Percentiles rank a stretch among this genome's conserved stretches.
Conservation (phyloP, 2,797 vertebrate species). For the Avahi laniger region DNA sequence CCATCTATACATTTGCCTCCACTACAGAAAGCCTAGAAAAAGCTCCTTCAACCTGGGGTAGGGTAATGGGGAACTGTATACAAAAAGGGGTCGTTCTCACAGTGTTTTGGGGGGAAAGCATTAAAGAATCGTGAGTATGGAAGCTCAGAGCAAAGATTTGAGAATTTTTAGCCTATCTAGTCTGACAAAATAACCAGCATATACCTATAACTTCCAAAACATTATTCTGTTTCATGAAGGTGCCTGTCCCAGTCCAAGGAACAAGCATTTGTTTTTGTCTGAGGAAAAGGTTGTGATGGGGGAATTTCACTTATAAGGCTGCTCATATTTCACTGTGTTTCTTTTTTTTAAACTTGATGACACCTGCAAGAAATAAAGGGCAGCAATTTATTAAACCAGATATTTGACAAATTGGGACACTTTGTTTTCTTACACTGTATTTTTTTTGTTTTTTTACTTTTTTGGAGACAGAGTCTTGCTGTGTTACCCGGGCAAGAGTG, state of each 20-base stretch:
- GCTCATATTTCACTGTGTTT: background rate
- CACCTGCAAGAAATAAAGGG: background rate
- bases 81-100: background rate
- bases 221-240: background rate
- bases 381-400: background rate
- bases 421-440: background rate
- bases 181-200: background rate
- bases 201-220: background rate
- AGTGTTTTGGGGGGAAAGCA: background rate
- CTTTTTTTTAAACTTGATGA: background rate
- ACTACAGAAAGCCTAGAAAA: background rate
- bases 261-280: background rate
- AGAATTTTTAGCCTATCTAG: background rate
- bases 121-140: background rate
- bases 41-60: background rate
- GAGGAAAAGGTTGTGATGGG: background rate
- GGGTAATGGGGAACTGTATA: background rate
- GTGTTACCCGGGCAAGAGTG: too few species aligned
- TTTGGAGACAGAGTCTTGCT: too few species aligned
- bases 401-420: background rate
- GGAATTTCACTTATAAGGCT: background rate
- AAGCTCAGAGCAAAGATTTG: background rate
- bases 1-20: background rate
- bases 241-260: background rate
- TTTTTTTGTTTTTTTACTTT: too few species aligned